phyloP scores from a whole-genome alignment of 2,888 invertebrate species.

The Anthophora plumipes region DNA sequence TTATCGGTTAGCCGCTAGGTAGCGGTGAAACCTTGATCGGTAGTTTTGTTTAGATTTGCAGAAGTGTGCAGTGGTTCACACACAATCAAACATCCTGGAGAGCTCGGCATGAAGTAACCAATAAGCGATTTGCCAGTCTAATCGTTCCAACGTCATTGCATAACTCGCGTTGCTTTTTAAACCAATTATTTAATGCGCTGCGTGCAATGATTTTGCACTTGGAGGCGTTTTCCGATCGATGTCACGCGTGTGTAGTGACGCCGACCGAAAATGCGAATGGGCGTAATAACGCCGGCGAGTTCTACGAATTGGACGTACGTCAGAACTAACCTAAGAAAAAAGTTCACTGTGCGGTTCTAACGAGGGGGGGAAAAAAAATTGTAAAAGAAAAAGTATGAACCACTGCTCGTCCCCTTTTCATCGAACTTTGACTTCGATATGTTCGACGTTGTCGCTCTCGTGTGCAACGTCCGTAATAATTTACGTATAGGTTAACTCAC shows the following conservation, averaged over 20 bases:
- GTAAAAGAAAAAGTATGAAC: slow-evolving; percentile 47
- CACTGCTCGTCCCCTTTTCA: slow-evolving; percentile 2
- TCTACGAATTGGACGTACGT: slow-evolving; percentile 66
- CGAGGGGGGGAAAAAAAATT: slow-evolving; percentile 14
- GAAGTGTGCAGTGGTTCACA: slow-evolving; percentile 20
- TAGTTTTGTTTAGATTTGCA: slow-evolving; percentile 56
- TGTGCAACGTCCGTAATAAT: slow-evolving; percentile 37
- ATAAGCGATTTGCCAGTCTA: slow-evolving; percentile 75
- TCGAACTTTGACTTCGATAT: slow-evolving; percentile 31
- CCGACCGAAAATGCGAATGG: slow-evolving; percentile 71
- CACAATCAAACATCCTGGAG: slow-evolving; percentile 36
- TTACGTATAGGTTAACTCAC: slow-evolving; percentile 62
- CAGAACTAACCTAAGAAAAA: slow-evolving; percentile 75
- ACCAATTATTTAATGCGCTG: slow-evolving; percentile 67
- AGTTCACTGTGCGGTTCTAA: slow-evolving; percentile 23
- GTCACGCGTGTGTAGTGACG: slow-evolving; percentile 65
- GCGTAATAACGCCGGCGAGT: slow-evolving; percentile 74
- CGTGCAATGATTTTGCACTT: slow-evolving; percentile 68
- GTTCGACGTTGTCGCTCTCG: slow-evolving; percentile 27
- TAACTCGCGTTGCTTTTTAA: slow-evolving; percentile 69
- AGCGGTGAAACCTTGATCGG: slow-evolving; percentile 44
- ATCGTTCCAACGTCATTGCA: slow-evolving; percentile 73
- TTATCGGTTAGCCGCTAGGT: slow-evolving; percentile 44
- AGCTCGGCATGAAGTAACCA: slow-evolving; percentile 58
- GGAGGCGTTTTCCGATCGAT: slow-evolving; percentile 69